Conservation (phyloP, 2,113 vertebrate genomes). For the Varanus salvator region DNA sequence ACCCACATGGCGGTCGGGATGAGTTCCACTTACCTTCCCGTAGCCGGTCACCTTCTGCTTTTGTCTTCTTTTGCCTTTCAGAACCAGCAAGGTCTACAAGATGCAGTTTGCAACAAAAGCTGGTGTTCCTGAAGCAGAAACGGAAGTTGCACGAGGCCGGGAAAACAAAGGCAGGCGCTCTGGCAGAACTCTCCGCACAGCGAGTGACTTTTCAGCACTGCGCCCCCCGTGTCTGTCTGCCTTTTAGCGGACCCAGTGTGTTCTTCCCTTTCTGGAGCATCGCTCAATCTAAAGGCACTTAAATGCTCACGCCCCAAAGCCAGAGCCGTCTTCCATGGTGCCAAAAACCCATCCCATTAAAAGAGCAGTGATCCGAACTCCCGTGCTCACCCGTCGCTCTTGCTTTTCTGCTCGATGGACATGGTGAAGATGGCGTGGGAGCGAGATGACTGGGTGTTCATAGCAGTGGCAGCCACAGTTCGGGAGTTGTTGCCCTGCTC, state of each 20-base stretch:
- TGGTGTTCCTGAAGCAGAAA: slow-evolving; percentile 68
- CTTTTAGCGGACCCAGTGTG: background rate
- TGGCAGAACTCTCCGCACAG: background rate
- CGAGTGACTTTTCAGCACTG: background rate
- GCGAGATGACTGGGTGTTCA: slow-evolving; percentile 95
- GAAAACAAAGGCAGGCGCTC: background rate
- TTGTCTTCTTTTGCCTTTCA: slow-evolving; percentile 97
- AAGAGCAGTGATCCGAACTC: background rate
- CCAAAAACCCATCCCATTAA: background rate
- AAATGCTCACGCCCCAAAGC: background rate
- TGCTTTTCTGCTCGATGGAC: slow-evolving; percentile 88
- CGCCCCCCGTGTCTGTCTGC: background rate
- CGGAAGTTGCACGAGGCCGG: background rate
- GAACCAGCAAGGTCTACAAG: slow-evolving; percentile 97
- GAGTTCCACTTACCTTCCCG: slow-evolving; percentile 87
- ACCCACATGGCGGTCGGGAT: rapidly evolving
- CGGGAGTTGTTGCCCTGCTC: slow-evolving; percentile 91
- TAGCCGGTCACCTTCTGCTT: slow-evolving; percentile 94
- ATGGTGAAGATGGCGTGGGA: slow-evolving; percentile 98
- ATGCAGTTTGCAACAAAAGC: slow-evolving; percentile 89
- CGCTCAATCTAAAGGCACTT: too few species aligned
- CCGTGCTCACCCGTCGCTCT: slow-evolving; percentile 86
- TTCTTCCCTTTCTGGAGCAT: background rate
- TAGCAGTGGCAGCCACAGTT: slow-evolving; percentile 93
- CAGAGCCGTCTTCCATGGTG: too few species aligned